These are phyloP conservation scores for Phalloptychus januarius DNA, from an alignment of 2,797 vertebrate genomes.

Conservation along the genomic window DNA sequence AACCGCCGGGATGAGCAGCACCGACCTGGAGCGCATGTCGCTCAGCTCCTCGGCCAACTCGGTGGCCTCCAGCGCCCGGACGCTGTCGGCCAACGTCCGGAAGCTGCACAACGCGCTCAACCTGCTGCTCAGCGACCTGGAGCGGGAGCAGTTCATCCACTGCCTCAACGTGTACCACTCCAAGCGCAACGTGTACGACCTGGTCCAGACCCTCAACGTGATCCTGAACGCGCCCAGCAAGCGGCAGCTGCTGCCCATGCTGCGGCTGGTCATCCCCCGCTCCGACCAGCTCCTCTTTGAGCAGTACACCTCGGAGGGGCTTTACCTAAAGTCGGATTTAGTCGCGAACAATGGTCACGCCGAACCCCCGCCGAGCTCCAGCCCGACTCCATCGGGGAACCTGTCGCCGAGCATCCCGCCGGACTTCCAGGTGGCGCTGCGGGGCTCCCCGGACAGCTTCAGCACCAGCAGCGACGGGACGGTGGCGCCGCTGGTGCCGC, in stretches of 20 bases:
- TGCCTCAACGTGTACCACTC: constrained; percentile 96
- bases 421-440: constrained; percentile 72
- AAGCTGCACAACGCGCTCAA: constrained; percentile 95
- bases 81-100: constrained; percentile 92
- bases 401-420: constrained; percentile 59
- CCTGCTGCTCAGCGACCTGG: constrained; percentile 89
- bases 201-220: constrained; percentile 92
- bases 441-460: constrained; percentile 80
- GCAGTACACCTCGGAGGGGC: constrained; percentile 95
- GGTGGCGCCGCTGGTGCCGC: constrained; percentile 77
- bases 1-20: constrained; percentile 84
- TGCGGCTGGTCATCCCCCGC: constrained; percentile 93
- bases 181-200: constrained; percentile 95
- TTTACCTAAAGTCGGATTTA: constrained; percentile 85
- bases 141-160: constrained; percentile 95
- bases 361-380: constrained; percentile 57
- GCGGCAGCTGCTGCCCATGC: constrained; percentile 93
- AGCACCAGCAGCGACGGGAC: constrained; percentile 83
- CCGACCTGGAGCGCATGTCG: constrained; percentile 88
- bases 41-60: constrained; percentile 84
- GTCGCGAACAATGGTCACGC: constrained; percentile 68
- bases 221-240: constrained; percentile 92
- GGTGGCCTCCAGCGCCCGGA: constrained; percentile 84
- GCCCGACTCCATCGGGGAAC: constrained; percentile 63
- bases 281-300: constrained; percentile 98